These are phyloP conservation scores for Gandaritis pyraliata DNA, from an alignment of 2,888 invertebrate species.

Conservation along the genomic window DNA sequence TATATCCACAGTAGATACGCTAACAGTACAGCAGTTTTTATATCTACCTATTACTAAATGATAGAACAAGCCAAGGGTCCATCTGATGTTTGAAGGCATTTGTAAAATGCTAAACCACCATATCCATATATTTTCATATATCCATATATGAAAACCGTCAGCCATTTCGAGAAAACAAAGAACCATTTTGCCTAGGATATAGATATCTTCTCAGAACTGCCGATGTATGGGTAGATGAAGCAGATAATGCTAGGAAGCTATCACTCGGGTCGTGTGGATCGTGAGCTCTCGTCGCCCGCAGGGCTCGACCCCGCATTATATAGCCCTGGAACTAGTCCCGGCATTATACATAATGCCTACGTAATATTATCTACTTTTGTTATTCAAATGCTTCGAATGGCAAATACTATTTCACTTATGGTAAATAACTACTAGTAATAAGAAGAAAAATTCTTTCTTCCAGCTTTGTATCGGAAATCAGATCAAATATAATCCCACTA, in stretches of 20 bases:
- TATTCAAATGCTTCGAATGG: background rate
- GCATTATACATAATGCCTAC: constrained; percentile 29
- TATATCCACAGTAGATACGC: too few relatives aligned
- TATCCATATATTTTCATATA: too few relatives aligned
- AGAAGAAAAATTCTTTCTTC: too few relatives aligned
- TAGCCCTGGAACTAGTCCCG: constrained; percentile 22
- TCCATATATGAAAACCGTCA: constrained; percentile 9
- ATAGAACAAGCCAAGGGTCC: too few relatives aligned
- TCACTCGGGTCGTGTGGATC: constrained; percentile 58
- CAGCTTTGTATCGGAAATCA: too few relatives aligned
- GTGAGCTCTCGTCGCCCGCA: constrained; percentile 55
- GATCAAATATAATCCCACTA: too few relatives aligned
- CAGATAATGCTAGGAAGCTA: constrained; percentile 59
- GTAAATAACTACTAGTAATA: too few relatives aligned
- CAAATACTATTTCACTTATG: too few relatives aligned
- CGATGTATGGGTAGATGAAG: constrained; percentile 24
- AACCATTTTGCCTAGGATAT: constrained; percentile 14
- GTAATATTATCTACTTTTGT: constrained; percentile 26
- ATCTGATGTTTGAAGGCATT: background rate
- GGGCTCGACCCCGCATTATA: constrained; percentile 53
- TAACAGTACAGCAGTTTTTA: background rate
- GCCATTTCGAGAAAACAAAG: constrained; percentile 27
- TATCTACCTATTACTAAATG: background rate
- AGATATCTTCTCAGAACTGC: constrained; percentile 3
- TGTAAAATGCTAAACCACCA: constrained; percentile 2